Percentiles rank a stretch among this genome's conserved stretches.
These are phyloP conservation scores for Camelus bactrianus DNA, from an alignment of 2,113 vertebrate species.

Conservation along the genomic window DNA sequence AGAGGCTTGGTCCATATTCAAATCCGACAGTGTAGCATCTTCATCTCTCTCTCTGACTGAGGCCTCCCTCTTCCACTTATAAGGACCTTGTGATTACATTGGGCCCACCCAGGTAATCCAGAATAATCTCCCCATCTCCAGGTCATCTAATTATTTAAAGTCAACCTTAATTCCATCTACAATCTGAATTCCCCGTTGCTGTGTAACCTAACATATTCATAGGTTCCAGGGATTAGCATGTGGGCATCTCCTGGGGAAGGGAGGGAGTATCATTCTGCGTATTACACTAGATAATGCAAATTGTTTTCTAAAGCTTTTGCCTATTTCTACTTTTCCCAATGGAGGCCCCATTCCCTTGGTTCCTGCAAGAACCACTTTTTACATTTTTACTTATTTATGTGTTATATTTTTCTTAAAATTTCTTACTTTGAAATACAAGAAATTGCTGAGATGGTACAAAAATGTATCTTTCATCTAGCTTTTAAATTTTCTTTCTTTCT, in stretches of 20 bases:
- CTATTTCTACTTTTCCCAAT: neutral
- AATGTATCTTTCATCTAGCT: neutral
- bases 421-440: conserved; percentile 20
- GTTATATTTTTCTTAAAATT: neutral
- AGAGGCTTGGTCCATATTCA: neutral
- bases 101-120: neutral
- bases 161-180: neutral
- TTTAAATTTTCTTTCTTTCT: neutral
- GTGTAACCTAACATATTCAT: neutral
- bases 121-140: too few relatives aligned
- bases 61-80: neutral
- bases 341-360: neutral
- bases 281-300: neutral
- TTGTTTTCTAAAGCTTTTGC: neutral
- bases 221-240: neutral
- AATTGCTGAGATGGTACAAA: neutral
- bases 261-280: neutral
- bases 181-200: neutral
- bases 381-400: neutral
- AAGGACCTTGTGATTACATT: too few relatives aligned
- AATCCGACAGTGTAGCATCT: neutral
- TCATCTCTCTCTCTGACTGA: neutral
- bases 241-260: neutral
- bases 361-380: neutral
- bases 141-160: neutral